Percentiles rank a stretch among this genome's conserved stretches.
Evolutionary conservation across 2,888 invertebrate species (phyloP).

Genomic region (Microchrysa polita): DNA sequence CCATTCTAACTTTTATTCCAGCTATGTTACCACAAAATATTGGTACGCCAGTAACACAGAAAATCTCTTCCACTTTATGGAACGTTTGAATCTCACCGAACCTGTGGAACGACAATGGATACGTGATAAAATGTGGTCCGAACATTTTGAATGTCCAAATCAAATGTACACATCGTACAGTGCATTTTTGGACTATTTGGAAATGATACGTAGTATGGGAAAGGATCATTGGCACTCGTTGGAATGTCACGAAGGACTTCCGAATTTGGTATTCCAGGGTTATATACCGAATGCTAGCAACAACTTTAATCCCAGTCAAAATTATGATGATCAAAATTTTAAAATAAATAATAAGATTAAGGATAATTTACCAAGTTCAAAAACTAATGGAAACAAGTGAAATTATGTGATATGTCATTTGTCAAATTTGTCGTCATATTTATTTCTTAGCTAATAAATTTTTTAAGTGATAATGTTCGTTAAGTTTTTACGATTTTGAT

Average conservation of each 20-base stretch:
- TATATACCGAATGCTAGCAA: conserved; percentile 29
- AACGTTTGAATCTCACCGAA: conserved; percentile 73
- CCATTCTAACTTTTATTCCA: conserved; percentile 61
- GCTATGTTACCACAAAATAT: conserved; percentile 80
- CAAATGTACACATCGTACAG: conserved; percentile 56
- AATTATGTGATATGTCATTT: neutral
- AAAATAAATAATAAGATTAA: conserved; percentile 8
- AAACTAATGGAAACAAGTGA: conserved; percentile 41
- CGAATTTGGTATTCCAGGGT: conserved; percentile 49
- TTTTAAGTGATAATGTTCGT: neutral
- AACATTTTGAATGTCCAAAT: conserved; percentile 59
- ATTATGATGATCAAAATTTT: conserved; percentile 44
- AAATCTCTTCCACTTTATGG: conserved; percentile 78
- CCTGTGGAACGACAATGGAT: conserved; percentile 82
- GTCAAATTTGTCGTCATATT: too few relatives aligned
- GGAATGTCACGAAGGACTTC: conserved; percentile 50
- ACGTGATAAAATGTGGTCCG: conserved; percentile 65
- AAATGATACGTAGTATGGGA: conserved; percentile 56
- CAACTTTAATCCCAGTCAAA: neutral
- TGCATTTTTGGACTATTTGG: conserved; percentile 58
- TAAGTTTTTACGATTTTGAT: conserved; percentile 7
- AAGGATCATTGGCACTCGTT: conserved; percentile 59
- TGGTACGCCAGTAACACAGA: conserved; percentile 79
- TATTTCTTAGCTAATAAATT: neutral
- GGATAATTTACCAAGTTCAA: conserved; percentile 19